These are phyloP conservation scores for Octonoba sinensis DNA, from an alignment of 2,888 invertebrate genomes.

Conservation along the genomic window DNA sequence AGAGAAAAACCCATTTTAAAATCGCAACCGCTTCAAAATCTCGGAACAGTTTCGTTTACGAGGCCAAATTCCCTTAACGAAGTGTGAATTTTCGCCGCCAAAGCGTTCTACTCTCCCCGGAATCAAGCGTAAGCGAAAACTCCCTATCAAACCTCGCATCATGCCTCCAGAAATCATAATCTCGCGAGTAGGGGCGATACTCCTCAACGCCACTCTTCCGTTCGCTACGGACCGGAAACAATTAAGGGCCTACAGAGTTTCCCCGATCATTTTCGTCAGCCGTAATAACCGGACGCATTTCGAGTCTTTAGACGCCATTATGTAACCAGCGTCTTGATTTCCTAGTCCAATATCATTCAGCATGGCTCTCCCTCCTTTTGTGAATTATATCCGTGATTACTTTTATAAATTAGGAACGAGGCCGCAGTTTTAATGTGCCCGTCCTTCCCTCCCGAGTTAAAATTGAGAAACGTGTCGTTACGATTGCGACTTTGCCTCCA, in stretches of 20 bases:
- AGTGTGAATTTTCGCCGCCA: too few relatives aligned
- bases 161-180: constrained; percentile 54
- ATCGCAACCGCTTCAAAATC: too few relatives aligned
- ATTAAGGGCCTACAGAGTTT: constrained; percentile 45
- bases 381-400: constrained; percentile 60
- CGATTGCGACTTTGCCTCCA: constrained; percentile 35
- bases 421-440: constrained; percentile 11
- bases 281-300: constrained; percentile 63
- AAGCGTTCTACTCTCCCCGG: not conserved
- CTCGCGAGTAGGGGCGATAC: constrained; percentile 27
- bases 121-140: constrained; percentile 9
- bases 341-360: constrained; percentile 59
- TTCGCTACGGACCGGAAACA: constrained; percentile 55
- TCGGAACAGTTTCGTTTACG: too few relatives aligned
- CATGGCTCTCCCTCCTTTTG: constrained; percentile 30
- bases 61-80: too few relatives aligned
- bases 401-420: constrained; percentile 53
- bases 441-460: constrained; percentile 25
- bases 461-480: constrained; percentile 53
- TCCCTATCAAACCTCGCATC: constrained; percentile 14
- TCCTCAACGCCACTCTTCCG: constrained; percentile 52
- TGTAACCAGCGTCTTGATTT: constrained; percentile 60
- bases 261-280: constrained; percentile 62
- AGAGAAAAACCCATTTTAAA: too few relatives aligned
- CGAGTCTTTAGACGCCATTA: constrained; percentile 62